Percentiles rank a stretch among this genome's conserved stretches.
phyloP scores from a whole-genome alignment of 37 sponge, comb jelly and placozoan genomes.

The Ephydatia muelleri region DNA sequence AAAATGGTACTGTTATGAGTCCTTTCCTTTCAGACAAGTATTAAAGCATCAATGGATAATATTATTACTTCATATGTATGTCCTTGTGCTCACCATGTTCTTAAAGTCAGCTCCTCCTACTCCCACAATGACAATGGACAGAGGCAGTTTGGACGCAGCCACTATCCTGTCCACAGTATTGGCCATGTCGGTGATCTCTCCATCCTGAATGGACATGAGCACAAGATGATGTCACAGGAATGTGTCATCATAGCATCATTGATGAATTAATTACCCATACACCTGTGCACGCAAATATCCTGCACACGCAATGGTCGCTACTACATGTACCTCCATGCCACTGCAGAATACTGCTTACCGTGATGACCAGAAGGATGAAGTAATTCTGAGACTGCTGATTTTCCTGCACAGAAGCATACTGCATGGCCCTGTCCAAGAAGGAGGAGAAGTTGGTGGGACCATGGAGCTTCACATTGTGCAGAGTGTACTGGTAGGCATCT shows the following conservation, averaged over 20 bases:
- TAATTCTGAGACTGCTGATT: conserved; percentile 69
- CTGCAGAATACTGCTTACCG: conserved; percentile 41
- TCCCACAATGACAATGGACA: conserved; percentile 92
- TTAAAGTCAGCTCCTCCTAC: conserved; percentile 90
- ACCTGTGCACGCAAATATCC: background rate
- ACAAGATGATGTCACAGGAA: no score
- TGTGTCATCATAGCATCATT: no score
- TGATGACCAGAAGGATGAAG: conserved; percentile 83
- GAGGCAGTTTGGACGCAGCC: conserved; percentile 77
- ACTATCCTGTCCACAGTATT: conserved; percentile 83
- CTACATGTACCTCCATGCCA: background rate
- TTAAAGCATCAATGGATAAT: no score
- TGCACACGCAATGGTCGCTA: background rate
- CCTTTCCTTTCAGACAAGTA: background rate
- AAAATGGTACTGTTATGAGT: background rate
- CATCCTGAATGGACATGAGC: conserved; percentile 58
- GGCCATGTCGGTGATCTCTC: conserved; percentile 86
- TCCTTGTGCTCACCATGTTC: conserved; percentile 67
- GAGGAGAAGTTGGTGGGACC: conserved; percentile 87
- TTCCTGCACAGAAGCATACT: conserved; percentile 16
- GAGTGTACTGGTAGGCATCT: conserved; percentile 74
- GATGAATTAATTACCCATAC: background rate
- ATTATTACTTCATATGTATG: background rate
- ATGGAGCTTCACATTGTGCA: conserved; percentile 64
- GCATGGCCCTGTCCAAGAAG: conserved; percentile 69